phyloP scores from a whole-genome alignment of 30 jellyfish, hydroid and myxozoan genomes.

The Aurelia coerulea region DNA sequence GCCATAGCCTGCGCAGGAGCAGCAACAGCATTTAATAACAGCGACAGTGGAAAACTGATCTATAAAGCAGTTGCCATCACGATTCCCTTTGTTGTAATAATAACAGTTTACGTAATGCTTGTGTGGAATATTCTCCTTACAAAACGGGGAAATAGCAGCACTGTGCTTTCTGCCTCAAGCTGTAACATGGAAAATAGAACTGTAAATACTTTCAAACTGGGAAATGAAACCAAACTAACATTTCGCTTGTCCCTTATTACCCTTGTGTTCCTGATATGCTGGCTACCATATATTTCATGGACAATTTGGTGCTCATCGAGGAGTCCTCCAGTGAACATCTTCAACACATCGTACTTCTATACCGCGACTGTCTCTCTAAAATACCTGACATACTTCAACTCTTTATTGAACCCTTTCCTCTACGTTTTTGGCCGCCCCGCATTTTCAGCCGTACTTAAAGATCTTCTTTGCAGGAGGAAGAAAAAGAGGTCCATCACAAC shows the following conservation, averaged over 20 bases:
- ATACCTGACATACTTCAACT: slow-evolving; percentile 35
- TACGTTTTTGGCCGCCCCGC: slow-evolving; percentile 65
- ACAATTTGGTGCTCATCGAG: slow-evolving; percentile 21
- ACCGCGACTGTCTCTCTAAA: slow-evolving; percentile 19
- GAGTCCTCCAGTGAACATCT: not conserved
- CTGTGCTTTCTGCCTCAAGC: slow-evolving; percentile 3
- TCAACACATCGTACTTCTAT: slow-evolving; percentile 8
- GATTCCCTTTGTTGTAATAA: slow-evolving; percentile 37
- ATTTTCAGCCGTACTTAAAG: slow-evolving; percentile 25
- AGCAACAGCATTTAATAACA: slow-evolving; percentile 16
- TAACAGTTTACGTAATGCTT: slow-evolving; percentile 23
- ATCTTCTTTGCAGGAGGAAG: not conserved
- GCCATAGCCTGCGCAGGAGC: slow-evolving; percentile 27
- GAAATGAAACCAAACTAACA: slow-evolving; percentile 24
- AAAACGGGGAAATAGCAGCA: slow-evolving; percentile 12
- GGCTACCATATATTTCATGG: slow-evolving; percentile 58
- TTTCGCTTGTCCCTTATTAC: slow-evolving; percentile 45
- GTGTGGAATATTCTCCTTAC: slow-evolving; percentile 1
- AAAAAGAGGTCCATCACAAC: not conserved
- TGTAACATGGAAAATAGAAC: not conserved
- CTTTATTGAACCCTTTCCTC: slow-evolving; percentile 45
- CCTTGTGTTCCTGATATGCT: slow-evolving; percentile 31
- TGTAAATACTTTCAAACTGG: not conserved
- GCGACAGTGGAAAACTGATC: not conserved
- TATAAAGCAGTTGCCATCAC: slow-evolving; percentile 22